Evolutionary conservation across 1,140 invertebrate genomes (phyloP).

Genomic region (Leptopilina clavipes): DNA sequence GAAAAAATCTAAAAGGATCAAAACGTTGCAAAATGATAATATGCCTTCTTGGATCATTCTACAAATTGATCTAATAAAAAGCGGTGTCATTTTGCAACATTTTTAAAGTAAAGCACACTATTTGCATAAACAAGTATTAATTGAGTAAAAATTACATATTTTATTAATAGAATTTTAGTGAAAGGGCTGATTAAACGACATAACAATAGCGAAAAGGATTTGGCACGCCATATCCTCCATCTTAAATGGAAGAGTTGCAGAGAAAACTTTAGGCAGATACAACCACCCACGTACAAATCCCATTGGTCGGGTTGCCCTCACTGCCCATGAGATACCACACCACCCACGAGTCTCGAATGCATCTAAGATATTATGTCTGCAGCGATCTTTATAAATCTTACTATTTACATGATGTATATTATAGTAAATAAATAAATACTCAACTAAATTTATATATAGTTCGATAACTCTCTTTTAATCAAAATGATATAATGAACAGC

Average conservation of each 20-base stretch:
- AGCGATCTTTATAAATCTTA: neutral
- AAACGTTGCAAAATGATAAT: too few species aligned
- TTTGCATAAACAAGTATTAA: too few species aligned
- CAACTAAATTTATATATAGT: too few species aligned
- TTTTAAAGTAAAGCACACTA: too few species aligned
- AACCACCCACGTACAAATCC: constrained; percentile 66
- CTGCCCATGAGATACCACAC: constrained; percentile 53
- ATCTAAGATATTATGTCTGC: neutral
- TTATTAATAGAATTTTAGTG: neutral
- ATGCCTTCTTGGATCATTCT: too few species aligned
- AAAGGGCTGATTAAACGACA: neutral
- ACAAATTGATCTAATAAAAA: too few species aligned
- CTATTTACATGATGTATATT: neutral
- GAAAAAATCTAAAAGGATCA: too few species aligned
- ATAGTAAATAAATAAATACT: too few species aligned
- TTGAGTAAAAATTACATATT: too few species aligned
- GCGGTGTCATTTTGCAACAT: too few species aligned
- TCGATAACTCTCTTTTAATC: neutral
- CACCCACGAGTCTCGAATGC: constrained; percentile 50
- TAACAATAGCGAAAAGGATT: neutral
- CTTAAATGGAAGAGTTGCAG: constrained; percentile 58
- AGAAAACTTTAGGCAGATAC: constrained; percentile 55
- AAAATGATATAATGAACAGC: constrained; percentile 54
- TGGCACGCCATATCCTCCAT: constrained; percentile 56
- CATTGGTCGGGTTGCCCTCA: constrained; percentile 59